These are phyloP conservation scores for Pseudococcus jackbeardsleyi DNA, from an alignment of 2,888 invertebrate genomes.

Conservation along the genomic window DNA sequence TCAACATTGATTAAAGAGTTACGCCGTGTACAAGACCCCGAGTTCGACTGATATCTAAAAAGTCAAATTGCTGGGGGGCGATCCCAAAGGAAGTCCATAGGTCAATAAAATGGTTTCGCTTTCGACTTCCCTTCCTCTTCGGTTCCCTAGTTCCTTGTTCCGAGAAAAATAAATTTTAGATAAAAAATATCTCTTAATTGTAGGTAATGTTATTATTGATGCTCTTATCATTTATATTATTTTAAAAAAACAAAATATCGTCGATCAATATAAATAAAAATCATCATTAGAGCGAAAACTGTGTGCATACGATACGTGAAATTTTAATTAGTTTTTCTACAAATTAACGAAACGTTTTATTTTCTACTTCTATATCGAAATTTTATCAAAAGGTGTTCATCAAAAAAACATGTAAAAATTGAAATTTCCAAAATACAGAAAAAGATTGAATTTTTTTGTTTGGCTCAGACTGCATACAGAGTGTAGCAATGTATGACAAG, in stretches of 20 bases:
- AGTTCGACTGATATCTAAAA: background rate
- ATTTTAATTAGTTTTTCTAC: background rate
- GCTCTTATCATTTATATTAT: background rate
- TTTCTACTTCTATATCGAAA: no score
- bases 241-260: background rate
- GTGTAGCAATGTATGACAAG: no score
- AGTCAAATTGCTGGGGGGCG: background rate
- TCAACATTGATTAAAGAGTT: slow-evolving; percentile 3
- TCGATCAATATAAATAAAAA: background rate
- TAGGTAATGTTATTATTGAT: background rate
- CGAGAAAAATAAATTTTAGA: background rate
- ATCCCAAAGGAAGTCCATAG: background rate
- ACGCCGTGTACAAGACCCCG: background rate
- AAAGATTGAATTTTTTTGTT: no score
- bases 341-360: no score
- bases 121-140: background rate
- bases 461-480: no score
- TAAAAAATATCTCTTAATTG: background rate
- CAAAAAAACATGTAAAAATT: no score
- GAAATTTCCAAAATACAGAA: no score
- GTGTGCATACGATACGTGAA: background rate
- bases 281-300: background rate
- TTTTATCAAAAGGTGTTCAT: no score
- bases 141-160: background rate
- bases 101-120: background rate